Conservation (phyloP, 2,888 invertebrate species). For the Diachrysia chrysitis region DNA sequence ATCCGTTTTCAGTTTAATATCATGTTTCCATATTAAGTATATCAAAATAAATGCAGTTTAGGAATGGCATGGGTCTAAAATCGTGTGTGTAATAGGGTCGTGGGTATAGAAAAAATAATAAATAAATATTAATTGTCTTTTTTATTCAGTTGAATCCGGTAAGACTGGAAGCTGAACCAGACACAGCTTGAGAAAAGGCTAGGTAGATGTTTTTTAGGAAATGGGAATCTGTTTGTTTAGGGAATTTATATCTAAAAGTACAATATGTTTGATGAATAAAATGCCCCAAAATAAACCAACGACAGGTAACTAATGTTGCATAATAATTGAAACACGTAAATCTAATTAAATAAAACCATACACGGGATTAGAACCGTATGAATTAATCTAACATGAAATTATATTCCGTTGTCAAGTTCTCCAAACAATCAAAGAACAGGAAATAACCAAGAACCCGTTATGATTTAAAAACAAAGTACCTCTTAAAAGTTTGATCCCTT, state of each 20-base stretch:
- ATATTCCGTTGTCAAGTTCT: slow-evolving; percentile 20
- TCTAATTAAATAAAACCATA: slow-evolving; percentile 19
- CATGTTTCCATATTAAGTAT: not conserved
- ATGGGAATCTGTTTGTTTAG: no score
- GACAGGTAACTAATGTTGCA: not conserved
- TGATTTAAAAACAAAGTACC: slow-evolving; percentile 47
- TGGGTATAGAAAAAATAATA: no score
- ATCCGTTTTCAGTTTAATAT: slow-evolving; percentile 15
- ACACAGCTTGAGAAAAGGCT: no score
- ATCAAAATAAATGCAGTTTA: not conserved
- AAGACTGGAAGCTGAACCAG: no score
- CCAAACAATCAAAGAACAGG: slow-evolving; percentile 26
- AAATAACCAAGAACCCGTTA: slow-evolving; percentile 28
- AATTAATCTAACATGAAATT: slow-evolving; percentile 18
- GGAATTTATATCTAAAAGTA: no score
- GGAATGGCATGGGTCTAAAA: no score
- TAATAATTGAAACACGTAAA: slow-evolving; percentile 10
- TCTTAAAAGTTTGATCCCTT: slow-evolving; percentile 48
- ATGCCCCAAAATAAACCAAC: not conserved
- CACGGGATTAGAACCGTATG: not conserved
- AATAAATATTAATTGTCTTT: no score
- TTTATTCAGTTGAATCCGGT: no score
- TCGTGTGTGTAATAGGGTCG: no score
- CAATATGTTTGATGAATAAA: no score
- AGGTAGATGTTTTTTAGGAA: no score